These are phyloP conservation scores for Acestrorhynchus altus DNA, from an alignment of 2,797 vertebrate species.

Conservation along the genomic window DNA sequence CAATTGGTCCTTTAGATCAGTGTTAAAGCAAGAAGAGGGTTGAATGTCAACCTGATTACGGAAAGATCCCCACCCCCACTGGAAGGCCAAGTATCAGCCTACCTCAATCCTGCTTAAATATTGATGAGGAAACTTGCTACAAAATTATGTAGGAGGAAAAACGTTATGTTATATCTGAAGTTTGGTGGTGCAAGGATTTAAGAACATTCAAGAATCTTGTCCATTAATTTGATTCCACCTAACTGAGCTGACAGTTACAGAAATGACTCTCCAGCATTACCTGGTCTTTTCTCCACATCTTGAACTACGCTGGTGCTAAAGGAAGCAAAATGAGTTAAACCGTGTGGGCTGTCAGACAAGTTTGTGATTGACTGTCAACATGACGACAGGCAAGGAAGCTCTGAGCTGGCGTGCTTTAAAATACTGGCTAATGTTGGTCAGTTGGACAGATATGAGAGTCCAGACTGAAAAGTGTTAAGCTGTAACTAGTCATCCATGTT, in stretches of 20 bases:
- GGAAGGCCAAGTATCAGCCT: constrained; percentile 16
- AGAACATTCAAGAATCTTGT: background rate
- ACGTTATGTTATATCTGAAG: constrained; percentile 16
- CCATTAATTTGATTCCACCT: background rate
- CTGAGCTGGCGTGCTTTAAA: background rate
- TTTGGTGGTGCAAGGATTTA: background rate
- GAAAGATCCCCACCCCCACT: constrained; percentile 12
- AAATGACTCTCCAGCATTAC: background rate
- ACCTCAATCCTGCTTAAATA: constrained; percentile 31
- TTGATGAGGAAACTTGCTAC: constrained; percentile 23
- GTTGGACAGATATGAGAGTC: too few relatives aligned
- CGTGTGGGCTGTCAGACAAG: background rate
- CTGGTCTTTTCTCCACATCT: background rate
- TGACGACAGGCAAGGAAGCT: background rate
- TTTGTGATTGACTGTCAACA: background rate
- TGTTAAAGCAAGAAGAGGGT: background rate
- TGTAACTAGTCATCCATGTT: too few relatives aligned
- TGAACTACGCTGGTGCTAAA: background rate
- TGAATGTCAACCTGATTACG: constrained; percentile 21
- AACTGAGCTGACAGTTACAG: background rate
- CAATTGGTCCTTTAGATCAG: background rate
- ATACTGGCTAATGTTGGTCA: too few relatives aligned
- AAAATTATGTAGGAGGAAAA: constrained; percentile 18
- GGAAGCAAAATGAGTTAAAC: background rate
- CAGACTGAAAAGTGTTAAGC: too few relatives aligned